phyloP scores from a whole-genome alignment of 1,140 invertebrate genomes.

The Cydia strobilella region DNA sequence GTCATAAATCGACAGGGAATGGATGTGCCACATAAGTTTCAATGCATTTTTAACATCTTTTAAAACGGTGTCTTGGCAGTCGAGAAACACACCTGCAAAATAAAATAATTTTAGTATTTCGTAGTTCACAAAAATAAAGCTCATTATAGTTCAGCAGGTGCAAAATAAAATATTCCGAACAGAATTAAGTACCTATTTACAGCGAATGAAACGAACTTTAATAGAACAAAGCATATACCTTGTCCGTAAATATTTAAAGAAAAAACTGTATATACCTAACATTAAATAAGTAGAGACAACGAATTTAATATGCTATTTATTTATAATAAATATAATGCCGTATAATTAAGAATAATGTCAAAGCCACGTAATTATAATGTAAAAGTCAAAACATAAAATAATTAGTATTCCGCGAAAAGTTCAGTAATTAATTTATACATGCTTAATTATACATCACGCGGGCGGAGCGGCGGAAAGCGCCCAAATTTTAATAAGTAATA shows the following conservation, averaged over 20 bases:
- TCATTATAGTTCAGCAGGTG: neutral
- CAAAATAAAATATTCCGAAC: constrained; percentile 1
- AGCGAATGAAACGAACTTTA: neutral
- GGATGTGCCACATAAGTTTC: constrained; percentile 61
- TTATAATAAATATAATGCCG: too few species aligned
- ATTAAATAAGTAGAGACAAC: neutral
- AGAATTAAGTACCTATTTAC: neutral
- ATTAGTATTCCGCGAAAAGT: too few species aligned
- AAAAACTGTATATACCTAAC: neutral
- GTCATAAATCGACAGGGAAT: constrained; percentile 69
- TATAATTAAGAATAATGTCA: too few species aligned
- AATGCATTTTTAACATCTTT: constrained; percentile 72
- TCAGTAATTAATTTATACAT: too few species aligned
- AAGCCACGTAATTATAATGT: too few species aligned
- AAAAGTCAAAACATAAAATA: too few species aligned
- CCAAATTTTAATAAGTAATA: too few species aligned
- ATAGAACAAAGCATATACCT: neutral
- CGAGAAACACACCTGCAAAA: constrained; percentile 69
- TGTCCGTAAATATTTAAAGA: neutral
- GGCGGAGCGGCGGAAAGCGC: too few species aligned
- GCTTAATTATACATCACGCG: too few species aligned
- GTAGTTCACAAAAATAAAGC: neutral
- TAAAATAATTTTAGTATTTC: constrained; percentile 30
- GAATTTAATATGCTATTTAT: too few species aligned
- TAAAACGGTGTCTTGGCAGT: constrained; percentile 67